Percentiles rank a stretch among this genome's conserved stretches.
These are phyloP conservation scores for Notodonta ziczac DNA, from an alignment of 2,888 invertebrate species.

Conservation along the genomic window DNA sequence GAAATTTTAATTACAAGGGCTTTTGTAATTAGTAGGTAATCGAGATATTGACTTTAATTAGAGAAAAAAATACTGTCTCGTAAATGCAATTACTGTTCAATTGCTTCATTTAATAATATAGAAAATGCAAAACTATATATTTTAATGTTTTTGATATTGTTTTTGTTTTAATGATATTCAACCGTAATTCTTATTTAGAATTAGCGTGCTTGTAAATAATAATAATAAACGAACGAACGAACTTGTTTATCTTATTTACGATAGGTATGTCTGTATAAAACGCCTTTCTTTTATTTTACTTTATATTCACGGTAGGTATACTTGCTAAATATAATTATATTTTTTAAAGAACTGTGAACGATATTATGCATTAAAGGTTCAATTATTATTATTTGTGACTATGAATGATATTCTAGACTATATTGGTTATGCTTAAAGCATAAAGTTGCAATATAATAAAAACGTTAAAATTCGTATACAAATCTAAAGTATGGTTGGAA, in stretches of 20 bases:
- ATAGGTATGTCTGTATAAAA: conserved; percentile 28
- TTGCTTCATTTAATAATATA: too few species aligned
- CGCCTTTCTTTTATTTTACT: background rate
- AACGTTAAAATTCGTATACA: background rate
- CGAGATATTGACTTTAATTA: too few species aligned
- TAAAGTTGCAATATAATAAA: background rate
- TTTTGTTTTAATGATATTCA: conserved; percentile 20
- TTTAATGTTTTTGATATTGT: background rate
- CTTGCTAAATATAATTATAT: too few species aligned
- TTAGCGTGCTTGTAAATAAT: conserved; percentile 43
- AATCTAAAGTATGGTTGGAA: too few species aligned
- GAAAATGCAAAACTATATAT: too few species aligned
- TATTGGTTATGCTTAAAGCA: background rate
- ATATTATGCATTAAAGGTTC: background rate
- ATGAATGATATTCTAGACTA: background rate
- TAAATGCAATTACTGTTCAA: too few species aligned
- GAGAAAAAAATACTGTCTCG: too few species aligned
- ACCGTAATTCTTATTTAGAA: conserved; percentile 36
- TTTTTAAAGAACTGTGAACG: background rate
- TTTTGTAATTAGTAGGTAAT: too few species aligned
- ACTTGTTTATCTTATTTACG: conserved; percentile 19
- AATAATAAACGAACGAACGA: conserved; percentile 37
- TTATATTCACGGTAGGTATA: background rate
- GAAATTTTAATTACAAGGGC: too few species aligned
- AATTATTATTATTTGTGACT: background rate